phyloP scores from a whole-genome alignment of 1,140 invertebrate genomes.

The Brachystomella parvula region DNA sequence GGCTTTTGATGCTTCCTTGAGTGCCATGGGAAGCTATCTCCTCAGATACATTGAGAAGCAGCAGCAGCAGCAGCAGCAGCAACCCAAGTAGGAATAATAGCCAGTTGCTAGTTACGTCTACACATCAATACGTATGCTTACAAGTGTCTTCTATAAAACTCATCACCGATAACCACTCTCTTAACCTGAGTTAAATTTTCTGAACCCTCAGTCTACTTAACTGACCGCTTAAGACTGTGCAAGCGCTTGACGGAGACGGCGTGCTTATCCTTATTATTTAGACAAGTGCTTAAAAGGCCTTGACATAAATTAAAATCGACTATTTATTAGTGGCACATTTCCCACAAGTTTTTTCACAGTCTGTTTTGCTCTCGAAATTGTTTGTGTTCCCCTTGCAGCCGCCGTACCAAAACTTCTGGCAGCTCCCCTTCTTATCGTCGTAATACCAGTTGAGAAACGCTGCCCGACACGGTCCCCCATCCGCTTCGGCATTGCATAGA shows the following conservation, averaged over 20 bases:
- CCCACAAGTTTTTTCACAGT: not conserved
- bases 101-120: not conserved
- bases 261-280: not conserved
- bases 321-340: not conserved
- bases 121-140: not conserved
- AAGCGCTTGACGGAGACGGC: no score
- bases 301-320: not conserved
- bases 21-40: not conserved
- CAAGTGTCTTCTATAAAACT: not conserved
- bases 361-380: not conserved
- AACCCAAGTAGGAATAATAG: not conserved
- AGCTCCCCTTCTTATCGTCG: not conserved
- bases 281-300: not conserved
- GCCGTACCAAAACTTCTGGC: slow-evolving; percentile 2
- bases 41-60: not conserved
- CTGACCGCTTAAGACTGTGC: not conserved
- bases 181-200: not conserved
- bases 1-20: not conserved
- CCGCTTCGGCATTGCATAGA: not conserved
- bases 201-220: not conserved
- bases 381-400: slow-evolving; percentile 7
- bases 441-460: not conserved
- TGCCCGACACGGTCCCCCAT: not conserved
- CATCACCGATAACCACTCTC: not conserved
- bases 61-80: not conserved